Evolutionary conservation across 2,797 vertebrate genomes (phyloP).

Genomic region (Melanotaenia pygmaea): DNA sequence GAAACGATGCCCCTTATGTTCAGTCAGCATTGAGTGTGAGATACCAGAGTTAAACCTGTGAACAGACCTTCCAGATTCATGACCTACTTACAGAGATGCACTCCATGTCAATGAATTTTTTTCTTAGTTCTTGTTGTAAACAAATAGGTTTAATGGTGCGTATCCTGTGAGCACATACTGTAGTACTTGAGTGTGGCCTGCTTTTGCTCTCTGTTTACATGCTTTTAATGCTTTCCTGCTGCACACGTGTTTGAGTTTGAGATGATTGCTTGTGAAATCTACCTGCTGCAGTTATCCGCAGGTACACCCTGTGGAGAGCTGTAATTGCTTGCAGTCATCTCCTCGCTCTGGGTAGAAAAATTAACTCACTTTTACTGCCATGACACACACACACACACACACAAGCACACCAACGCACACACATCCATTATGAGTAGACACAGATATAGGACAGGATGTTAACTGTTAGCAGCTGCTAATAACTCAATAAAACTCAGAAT

Average conservation of each 20-base stretch:
- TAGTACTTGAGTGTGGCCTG: constrained; percentile 9
- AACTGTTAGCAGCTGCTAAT: constrained; percentile 40
- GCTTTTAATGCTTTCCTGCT: constrained; percentile 52
- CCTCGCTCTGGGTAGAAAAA: constrained; percentile 47
- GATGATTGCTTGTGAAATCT: constrained; percentile 68
- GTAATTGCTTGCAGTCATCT: constrained; percentile 64
- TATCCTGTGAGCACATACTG: constrained; percentile 10
- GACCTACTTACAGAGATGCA: constrained; percentile 34
- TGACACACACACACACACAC: neutral
- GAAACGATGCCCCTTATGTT: too few relatives aligned
- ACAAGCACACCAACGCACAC: too few relatives aligned
- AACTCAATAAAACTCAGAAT: constrained; percentile 8
- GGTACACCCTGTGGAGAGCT: constrained; percentile 50
- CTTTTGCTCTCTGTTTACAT: constrained; percentile 42
- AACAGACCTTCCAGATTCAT: neutral
- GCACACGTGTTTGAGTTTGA: constrained; percentile 15
- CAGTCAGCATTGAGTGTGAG: too few relatives aligned
- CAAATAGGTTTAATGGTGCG: constrained; percentile 58
- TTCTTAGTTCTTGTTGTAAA: constrained; percentile 34
- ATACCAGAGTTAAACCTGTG: neutral
- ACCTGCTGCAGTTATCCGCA: constrained; percentile 69
- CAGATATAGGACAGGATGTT: constrained; percentile 13
- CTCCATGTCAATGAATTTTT: constrained; percentile 12
- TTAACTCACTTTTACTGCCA: constrained; percentile 32
- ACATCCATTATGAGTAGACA: neutral